Evolutionary conservation across 2,113 vertebrate genomes (phyloP).

Genomic region (Sphyrna mokarran): DNA sequence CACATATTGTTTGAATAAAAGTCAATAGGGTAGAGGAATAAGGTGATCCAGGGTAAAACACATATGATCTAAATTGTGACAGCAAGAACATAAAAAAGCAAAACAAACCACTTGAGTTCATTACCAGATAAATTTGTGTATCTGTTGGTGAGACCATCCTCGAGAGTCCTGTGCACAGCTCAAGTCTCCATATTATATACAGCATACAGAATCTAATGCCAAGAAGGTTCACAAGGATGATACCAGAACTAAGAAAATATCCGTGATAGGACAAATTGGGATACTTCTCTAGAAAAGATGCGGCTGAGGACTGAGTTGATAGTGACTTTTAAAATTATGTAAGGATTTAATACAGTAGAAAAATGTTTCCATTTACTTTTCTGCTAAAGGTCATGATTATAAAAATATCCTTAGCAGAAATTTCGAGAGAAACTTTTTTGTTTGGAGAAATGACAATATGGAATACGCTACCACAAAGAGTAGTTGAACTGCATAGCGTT

Average conservation of each 20-base stretch:
- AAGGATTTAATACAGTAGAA: no score
- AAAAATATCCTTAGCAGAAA: no score
- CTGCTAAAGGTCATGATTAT: no score
- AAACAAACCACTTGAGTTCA: no score
- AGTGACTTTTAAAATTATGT: neutral
- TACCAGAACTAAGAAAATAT: neutral
- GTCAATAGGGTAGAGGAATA: neutral
- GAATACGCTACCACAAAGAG: no score
- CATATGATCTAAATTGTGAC: neutral
- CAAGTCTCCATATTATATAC: neutral
- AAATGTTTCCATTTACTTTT: no score
- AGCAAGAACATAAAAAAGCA: neutral
- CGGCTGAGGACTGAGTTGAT: neutral
- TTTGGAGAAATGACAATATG: no score
- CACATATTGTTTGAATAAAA: neutral
- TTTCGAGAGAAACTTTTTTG: no score
- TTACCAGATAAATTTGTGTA: no score
- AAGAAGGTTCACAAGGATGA: neutral
- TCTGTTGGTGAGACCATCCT: neutral
- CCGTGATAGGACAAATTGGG: no score
- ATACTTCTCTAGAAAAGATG: neutral
- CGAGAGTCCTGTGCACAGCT: neutral
- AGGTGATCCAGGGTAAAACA: neutral
- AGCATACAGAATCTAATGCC: neutral
- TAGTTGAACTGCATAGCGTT: no score